These are phyloP conservation scores for Brevipalpus yothersi DNA, from an alignment of 1,140 invertebrate genomes.

Conservation along the genomic window DNA sequence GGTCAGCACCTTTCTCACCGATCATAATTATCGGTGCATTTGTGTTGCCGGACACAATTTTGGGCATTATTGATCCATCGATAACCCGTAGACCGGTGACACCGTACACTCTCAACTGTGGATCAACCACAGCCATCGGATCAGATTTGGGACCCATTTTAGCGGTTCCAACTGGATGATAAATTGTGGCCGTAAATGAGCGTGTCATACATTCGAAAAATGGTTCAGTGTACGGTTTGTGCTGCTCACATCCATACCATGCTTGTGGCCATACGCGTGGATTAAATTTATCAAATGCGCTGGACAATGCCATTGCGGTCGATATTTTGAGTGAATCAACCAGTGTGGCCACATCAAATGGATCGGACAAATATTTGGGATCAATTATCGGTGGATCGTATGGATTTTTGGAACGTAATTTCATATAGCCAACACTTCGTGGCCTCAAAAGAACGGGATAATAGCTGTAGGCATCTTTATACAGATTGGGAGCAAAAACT, in stretches of 20 bases:
- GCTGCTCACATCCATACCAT: conserved; percentile 35
- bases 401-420: conserved; percentile 50
- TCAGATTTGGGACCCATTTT: conserved; percentile 78
- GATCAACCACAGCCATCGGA: conserved; percentile 58
- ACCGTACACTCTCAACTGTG: conserved; percentile 35
- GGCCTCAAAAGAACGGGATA: conserved; percentile 52
- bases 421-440: conserved; percentile 40
- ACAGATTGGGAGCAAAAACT: conserved; percentile 10
- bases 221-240: conserved; percentile 42
- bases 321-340: conserved; percentile 12
- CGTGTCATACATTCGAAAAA: conserved; percentile 64
- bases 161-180: conserved; percentile 66
- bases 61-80: conserved; percentile 45
- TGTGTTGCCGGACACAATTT: conserved; percentile 36
- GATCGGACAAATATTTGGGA: conserved; percentile 55
- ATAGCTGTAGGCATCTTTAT: conserved; percentile 48
- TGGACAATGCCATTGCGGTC: conserved; percentile 11
- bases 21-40: conserved; percentile 64
- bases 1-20: conserved; percentile 56
- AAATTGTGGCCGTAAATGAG: conserved; percentile 45
- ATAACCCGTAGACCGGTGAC: conserved; percentile 32
- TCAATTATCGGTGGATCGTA: conserved; percentile 74
- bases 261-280: conserved; percentile 15
- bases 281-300: conserved; percentile 13
- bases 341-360: conserved; percentile 29